phyloP scores from a whole-genome alignment of 2,888 invertebrate species.

The Chrysopilus asiliformis region DNA sequence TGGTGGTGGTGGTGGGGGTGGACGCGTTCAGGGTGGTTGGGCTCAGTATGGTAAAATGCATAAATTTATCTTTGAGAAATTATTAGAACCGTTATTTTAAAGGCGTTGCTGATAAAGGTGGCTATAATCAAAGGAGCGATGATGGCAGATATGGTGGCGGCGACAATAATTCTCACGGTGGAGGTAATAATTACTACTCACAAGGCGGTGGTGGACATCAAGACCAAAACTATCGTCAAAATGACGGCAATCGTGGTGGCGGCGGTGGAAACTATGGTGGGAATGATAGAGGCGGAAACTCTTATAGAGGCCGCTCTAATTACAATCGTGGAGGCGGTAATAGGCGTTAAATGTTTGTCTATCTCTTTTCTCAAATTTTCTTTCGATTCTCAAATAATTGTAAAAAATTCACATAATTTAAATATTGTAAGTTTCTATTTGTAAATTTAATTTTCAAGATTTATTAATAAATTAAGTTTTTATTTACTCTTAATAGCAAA shows the following conservation, averaged over 20 bases:
- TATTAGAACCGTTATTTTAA: conserved; percentile 1
- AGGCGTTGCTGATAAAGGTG: conserved; percentile 8
- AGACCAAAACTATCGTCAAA: too few species aligned
- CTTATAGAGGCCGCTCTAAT: conserved; percentile 14
- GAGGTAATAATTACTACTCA: conserved; percentile 11
- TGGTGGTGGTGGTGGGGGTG: conserved; percentile 32
- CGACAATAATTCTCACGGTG: conserved; percentile 11
- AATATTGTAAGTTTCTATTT: too few species aligned
- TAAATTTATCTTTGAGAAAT: not conserved
- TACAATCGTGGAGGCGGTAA: conserved; percentile 13
- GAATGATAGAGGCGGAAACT: conserved; percentile 17
- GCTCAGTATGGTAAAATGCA: conserved; percentile 18
- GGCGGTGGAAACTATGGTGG: conserved; percentile 15
- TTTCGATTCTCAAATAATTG: too few species aligned
- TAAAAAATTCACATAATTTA: too few species aligned
- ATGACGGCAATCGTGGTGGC: too few species aligned
- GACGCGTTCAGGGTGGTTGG: conserved; percentile 36
- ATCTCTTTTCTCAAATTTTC: too few species aligned
- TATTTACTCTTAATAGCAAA: too few species aligned
- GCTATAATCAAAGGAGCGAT: conserved; percentile 17
- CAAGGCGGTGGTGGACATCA: conserved; percentile 9
- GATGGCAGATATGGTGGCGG: conserved; percentile 15
- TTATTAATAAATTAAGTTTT: too few species aligned
- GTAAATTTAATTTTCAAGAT: too few species aligned
- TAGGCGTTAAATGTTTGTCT: too few species aligned